A percentile compares a stretch with the other conserved stretches of the same genome.
Evolutionary conservation across 2,113 vertebrate genomes (phyloP).

Genomic region (Mastomys natalensis): DNA sequence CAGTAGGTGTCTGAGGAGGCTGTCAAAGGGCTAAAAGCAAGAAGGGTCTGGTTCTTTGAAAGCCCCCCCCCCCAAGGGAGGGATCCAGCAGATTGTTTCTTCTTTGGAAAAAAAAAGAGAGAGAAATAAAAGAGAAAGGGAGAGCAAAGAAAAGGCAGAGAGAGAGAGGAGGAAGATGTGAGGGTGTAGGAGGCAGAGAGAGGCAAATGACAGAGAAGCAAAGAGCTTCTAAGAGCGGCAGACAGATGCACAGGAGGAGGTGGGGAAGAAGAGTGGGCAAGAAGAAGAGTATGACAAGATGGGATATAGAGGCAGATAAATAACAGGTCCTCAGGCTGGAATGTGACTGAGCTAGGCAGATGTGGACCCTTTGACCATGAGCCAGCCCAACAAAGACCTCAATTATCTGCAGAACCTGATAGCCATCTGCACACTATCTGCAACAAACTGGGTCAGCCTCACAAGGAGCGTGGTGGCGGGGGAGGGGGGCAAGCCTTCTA

Average conservation of each 20-base stretch:
- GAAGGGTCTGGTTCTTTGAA: neutral
- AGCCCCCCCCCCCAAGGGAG: neutral
- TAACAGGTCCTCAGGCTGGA: neutral
- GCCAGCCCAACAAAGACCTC: neutral
- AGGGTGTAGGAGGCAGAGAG: neutral
- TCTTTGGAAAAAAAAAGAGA: neutral
- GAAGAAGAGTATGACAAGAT: neutral
- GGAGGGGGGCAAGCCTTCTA: neutral
- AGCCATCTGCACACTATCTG: neutral
- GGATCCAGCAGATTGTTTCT: neutral
- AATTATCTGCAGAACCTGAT: neutral
- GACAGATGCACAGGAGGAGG: too few relatives aligned
- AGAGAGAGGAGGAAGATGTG: neutral
- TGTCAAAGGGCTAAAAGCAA: neutral
- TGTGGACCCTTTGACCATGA: neutral
- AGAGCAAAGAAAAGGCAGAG: neutral
- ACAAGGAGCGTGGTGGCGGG: neutral
- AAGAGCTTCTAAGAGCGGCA: neutral
- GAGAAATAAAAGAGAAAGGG: neutral
- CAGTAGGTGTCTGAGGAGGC: neutral
- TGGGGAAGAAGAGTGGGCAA: neutral
- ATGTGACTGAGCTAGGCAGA: neutral
- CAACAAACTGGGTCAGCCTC: constrained; percentile 19
- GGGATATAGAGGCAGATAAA: too few relatives aligned
- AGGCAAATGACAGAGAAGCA: neutral